A percentile compares a stretch with the other conserved stretches of the same genome.
These are phyloP conservation scores for Eucidaris tribuloides DNA, from an alignment of 35 echinoderm and acorn worm species.

Conservation along the genomic window DNA sequence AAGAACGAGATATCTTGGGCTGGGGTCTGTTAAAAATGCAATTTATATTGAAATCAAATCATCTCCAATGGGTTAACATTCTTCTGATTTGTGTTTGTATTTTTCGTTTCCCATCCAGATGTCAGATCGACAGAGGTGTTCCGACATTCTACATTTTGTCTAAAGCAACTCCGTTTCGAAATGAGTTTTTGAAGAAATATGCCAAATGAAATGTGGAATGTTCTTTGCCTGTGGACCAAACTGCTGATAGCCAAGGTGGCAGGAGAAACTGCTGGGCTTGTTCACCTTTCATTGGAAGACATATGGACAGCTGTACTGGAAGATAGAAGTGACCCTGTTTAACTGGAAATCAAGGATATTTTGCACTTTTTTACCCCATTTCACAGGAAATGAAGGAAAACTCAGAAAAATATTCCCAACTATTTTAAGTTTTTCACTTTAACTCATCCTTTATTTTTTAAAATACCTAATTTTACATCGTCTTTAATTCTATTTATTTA, in stretches of 20 bases:
- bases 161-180: conserved; percentile 1
- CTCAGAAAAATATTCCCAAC: no score
- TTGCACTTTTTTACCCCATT: no score
- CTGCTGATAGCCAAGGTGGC: background rate
- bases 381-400: no score
- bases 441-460: no score
- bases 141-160: background rate
- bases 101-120: background rate
- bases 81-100: background rate
- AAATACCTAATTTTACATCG: no score
- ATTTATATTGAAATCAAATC: background rate
- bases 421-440: no score
- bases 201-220: background rate
- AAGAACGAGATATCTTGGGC: no score
- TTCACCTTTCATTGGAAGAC: background rate
- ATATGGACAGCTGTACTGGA: background rate
- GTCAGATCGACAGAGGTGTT: background rate
- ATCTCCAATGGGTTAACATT: background rate
- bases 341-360: no score
- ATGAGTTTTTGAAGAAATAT: conserved; percentile 10
- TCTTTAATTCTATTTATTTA: no score
- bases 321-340: no score
- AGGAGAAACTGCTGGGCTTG: background rate
- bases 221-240: no score
- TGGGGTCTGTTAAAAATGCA: background rate